phyloP scores from a whole-genome alignment of 2,888 invertebrate species.

The Cerastis rubricosa region DNA sequence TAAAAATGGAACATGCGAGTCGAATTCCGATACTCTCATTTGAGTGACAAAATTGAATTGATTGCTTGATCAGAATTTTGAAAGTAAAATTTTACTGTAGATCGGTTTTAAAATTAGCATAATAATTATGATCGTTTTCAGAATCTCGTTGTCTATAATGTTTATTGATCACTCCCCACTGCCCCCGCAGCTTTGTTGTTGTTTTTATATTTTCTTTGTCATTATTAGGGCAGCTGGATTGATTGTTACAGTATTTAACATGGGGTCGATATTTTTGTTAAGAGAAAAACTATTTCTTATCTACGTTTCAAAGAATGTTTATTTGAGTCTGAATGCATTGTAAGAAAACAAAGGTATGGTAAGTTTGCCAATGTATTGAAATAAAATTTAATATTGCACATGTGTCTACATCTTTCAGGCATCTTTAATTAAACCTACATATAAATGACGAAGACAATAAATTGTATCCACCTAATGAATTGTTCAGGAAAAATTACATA shows the following conservation, averaged over 20 bases:
- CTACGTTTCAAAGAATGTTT: too few relatives aligned
- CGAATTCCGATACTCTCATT: constrained; percentile 46
- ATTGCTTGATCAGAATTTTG: constrained; percentile 38
- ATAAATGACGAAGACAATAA: not conserved
- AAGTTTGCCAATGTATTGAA: not conserved
- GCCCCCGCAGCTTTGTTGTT: not conserved
- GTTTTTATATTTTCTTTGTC: not conserved
- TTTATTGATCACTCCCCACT: not conserved
- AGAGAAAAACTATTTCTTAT: not conserved
- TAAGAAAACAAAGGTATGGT: not conserved
- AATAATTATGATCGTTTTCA: not conserved
- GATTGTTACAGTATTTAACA: constrained; percentile 1
- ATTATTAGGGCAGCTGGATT: not conserved
- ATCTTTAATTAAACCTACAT: not conserved
- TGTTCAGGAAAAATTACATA: constrained; percentile 19
- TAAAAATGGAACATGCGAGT: constrained; percentile 56
- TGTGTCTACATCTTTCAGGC: too few relatives aligned
- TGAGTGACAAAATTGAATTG: constrained; percentile 59
- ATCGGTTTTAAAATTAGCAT: constrained; percentile 25
- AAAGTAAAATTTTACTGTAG: not conserved
- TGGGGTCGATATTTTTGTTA: not conserved
- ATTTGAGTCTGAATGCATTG: not conserved
- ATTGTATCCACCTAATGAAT: constrained; percentile 19
- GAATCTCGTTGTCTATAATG: not conserved
- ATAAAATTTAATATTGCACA: not conserved